These are phyloP conservation scores for Lycaena phlaeas DNA, from an alignment of 2,888 invertebrate genomes.

Conservation along the genomic window DNA sequence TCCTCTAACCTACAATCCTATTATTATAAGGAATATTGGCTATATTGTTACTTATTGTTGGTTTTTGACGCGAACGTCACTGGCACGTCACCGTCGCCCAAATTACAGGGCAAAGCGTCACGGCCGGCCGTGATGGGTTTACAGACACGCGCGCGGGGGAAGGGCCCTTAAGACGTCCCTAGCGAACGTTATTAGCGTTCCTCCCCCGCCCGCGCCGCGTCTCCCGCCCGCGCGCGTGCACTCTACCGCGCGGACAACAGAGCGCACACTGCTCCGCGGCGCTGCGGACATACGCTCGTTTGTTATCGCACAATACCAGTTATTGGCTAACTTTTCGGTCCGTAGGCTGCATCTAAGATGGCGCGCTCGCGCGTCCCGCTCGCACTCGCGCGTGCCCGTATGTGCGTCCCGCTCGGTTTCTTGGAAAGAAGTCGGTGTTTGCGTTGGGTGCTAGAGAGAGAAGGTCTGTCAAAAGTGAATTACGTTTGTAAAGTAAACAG, in stretches of 20 bases:
- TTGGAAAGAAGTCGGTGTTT: slow-evolving; percentile 64
- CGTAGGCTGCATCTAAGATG: slow-evolving; percentile 68
- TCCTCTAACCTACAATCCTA: too few relatives aligned
- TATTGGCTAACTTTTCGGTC: slow-evolving; percentile 69
- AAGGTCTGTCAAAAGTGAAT: slow-evolving; percentile 19
- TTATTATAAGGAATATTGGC: too few relatives aligned
- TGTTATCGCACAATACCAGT: slow-evolving; percentile 32
- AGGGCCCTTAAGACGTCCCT: slow-evolving; percentile 40
- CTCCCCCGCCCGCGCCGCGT: slow-evolving; percentile 27
- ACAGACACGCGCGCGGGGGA: slow-evolving; percentile 33
- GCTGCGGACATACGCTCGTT: slow-evolving; percentile 17
- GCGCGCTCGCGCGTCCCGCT: background rate
- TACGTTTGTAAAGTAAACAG: slow-evolving; percentile 52
- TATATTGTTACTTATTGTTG: too few relatives aligned
- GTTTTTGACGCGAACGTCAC: too few relatives aligned
- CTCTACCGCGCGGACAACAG: slow-evolving; percentile 21
- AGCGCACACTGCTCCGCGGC: slow-evolving; percentile 37
- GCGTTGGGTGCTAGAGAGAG: slow-evolving; percentile 39
- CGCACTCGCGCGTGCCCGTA: background rate
- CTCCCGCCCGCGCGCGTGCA: background rate
- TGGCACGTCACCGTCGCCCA: too few relatives aligned
- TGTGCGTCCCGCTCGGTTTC: slow-evolving; percentile 31
- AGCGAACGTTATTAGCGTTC: slow-evolving; percentile 54
- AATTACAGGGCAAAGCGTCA: slow-evolving; percentile 14
- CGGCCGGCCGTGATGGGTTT: too few relatives aligned